Base-by-base conservation (phyloP, 2,888 invertebrate species). In the Thereva unica region DNA sequence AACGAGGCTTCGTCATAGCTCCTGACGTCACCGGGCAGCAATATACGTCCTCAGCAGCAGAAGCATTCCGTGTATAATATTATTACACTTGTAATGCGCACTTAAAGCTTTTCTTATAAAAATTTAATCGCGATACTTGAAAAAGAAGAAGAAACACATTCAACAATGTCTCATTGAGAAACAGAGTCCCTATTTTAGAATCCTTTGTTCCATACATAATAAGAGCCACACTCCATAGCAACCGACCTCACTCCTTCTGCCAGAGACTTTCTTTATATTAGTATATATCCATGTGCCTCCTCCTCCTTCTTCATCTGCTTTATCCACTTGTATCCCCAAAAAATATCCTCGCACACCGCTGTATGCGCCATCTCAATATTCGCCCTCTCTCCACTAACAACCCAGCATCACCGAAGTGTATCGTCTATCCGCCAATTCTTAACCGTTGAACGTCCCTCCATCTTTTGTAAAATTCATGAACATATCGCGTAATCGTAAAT, bases 391-490 rank as follows among this genome's bases (percentile, higher is more conserved):
- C 50, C 61, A 61, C 41, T 55, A 40, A 7, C 9, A 34, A 5
- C 12, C 38, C 42, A 7, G 12, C 12, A 42, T 6, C 10, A 37
- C 45, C 45, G 57, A 35, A 57, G 57, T 12, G 5, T 10, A 50
- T 61, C 61, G 50, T 50, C 61, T 61, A 49, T 50, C 50, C 61
- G 41, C 23, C 23, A 40, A 49, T 56, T 56, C 42, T 56, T 45
- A 55, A 41, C 23, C 55, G 49, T 9, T n/a, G 38, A 61, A 52
- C 38, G 34, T 66, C 66, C 37, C 9, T 45, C 41, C 54, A 66
- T 52, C 63, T 68, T 63, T 64, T 76, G 75, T 77, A 76, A 77
- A 78, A 77, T 76, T 74, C 74, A 76, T 76, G 76, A 74, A 73
- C 70, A 73, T 71, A 71, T 71, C 72, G 72, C 67, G 66, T 70